These are phyloP conservation scores for Oreortyx pictus DNA, from an alignment of 2,797 vertebrate genomes.

Conservation along the genomic window DNA sequence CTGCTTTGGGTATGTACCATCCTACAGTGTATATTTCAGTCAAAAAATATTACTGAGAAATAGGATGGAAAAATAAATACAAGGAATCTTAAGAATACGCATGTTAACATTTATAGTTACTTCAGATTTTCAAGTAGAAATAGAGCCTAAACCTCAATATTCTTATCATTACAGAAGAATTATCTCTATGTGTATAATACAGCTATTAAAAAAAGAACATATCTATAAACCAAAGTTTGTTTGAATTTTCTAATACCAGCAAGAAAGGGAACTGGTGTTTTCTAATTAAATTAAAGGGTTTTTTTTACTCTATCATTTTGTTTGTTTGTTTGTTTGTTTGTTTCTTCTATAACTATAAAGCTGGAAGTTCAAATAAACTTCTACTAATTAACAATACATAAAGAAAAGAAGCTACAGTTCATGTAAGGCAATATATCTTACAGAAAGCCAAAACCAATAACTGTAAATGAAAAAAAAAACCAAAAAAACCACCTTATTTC, in stretches of 20 bases:
- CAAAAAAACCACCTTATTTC: background rate
- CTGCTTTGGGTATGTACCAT: background rate
- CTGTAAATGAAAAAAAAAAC: background rate
- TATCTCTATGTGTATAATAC: too few species aligned
- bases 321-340: background rate
- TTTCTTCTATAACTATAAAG: background rate
- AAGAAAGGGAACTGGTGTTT: background rate
- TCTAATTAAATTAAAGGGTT: background rate
- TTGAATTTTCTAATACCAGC: background rate
- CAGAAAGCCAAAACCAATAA: background rate
- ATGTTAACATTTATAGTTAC: background rate
- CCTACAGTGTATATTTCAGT: background rate
- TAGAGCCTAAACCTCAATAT: background rate
- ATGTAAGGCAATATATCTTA: background rate
- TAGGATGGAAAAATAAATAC: background rate
- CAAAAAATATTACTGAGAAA: background rate
- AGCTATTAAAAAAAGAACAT: background rate
- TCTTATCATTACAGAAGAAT: background rate
- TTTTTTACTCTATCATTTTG: too few species aligned
- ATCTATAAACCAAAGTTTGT: background rate
- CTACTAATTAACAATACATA: background rate
- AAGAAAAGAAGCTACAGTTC: background rate
- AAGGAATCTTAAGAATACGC: background rate
- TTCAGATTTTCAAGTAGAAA: background rate
- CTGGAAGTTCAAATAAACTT: background rate